These are phyloP conservation scores for Stercorarius parasiticus DNA, from an alignment of 2,113 vertebrate genomes.

Conservation along the genomic window DNA sequence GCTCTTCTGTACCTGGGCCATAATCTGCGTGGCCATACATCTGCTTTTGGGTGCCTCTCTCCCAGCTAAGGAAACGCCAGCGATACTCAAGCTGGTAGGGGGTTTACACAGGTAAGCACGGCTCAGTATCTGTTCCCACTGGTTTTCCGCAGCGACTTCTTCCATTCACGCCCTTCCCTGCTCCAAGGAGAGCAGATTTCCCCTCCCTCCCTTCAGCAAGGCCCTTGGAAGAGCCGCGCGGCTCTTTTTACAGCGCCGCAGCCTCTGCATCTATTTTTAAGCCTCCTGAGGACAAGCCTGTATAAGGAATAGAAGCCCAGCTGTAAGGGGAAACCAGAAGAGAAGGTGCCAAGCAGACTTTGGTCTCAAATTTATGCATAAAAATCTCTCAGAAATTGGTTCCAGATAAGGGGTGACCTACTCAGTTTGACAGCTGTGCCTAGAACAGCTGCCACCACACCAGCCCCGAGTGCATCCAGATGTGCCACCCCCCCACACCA, in stretches of 20 bases:
- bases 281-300: not conserved
- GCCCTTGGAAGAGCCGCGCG: not conserved
- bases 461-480: not conserved
- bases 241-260: not conserved
- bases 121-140: not conserved
- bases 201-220: not conserved
- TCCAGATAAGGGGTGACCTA: constrained; percentile 24
- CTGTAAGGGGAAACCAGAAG: constrained; percentile 10
- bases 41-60: not conserved
- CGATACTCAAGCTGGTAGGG: rapidly evolving
- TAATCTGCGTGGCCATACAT: not conserved
- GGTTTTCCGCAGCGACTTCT: not conserved
- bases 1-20: not conserved
- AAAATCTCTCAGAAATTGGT: not conserved
- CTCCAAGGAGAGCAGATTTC: not conserved
- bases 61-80: not conserved
- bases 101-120: not conserved
- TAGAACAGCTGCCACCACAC: not conserved
- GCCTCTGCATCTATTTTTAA: constrained; percentile 24
- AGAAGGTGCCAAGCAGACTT: constrained; percentile 26
- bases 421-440: not conserved
- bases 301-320: not conserved
- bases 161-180: not conserved
- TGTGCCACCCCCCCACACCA: not conserved
- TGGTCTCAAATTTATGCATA: not conserved